Evolutionary conservation across 1,140 invertebrate genomes (phyloP), one percentile per base, ranked within the genome.

Genomic region (Drosophila asahinai): DNA sequence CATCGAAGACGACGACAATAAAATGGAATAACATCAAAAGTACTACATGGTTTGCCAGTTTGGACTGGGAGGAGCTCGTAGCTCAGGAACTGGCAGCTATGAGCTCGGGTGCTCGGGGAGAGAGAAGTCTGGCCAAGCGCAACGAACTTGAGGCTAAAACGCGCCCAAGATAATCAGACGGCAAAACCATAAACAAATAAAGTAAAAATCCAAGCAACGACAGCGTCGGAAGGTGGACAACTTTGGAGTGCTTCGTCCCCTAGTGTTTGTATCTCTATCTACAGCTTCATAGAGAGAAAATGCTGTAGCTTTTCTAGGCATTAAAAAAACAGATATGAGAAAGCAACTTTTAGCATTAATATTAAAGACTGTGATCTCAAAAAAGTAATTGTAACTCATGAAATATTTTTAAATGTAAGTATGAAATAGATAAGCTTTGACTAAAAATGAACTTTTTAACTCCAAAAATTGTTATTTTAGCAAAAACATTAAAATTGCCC

Each of bases 131-230:
- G 78, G 73, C 84, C 86, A 89, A 89, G 84, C 86, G 86, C 84
- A 89, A 89, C 84, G 84, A 89, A 89, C 84, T 89, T 90, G 81
- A 76, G 77, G 84, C 77, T 83, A 74, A 77, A 78, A 89, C 84
- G 83, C 83, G 72, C 80, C 78, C 86, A 90, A 89, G 84, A 89
- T 89, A 90, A 89, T 90, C 84, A 89, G 84, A 70, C 84, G 66
- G 78, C 60, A 73, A 89, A 89, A 81, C 84, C 84, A 84, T 89
- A 89, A 89, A 89, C 84, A 89, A 89, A 89, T 89, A 89, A 86
- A 89, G 77, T 90, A 79, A 84, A 81, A 89, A 87, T 83, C 86
- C 83, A 86, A 77, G 59, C 77, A 75, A 80, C 83, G 36, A 81
- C 66, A 48, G 33, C 61, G 64, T 49, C 59, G 60, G 72, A 71